These are phyloP conservation scores for Rhinophrynus dorsalis DNA, from an alignment of 2,797 vertebrate species.

Conservation along the genomic window DNA sequence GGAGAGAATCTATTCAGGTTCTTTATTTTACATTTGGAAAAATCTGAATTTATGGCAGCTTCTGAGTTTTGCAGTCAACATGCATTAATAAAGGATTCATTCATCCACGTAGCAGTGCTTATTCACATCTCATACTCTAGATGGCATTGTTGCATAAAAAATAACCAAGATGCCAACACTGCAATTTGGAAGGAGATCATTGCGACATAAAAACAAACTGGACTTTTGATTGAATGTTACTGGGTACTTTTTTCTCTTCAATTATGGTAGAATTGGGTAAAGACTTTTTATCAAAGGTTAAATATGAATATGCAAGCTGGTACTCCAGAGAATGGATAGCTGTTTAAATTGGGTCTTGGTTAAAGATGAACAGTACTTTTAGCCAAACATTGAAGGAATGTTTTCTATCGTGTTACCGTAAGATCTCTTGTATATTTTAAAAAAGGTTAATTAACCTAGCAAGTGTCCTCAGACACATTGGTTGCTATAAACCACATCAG, in stretches of 20 bases:
- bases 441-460: no score
- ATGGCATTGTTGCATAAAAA: slow-evolving; percentile 81
- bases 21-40: slow-evolving; percentile 57
- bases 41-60: slow-evolving; percentile 70
- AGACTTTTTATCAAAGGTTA: slow-evolving; percentile 70
- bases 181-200: slow-evolving; percentile 65
- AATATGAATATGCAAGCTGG: slow-evolving; percentile 72
- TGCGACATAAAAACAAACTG: slow-evolving; percentile 58
- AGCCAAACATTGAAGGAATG: no score
- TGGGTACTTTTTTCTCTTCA: slow-evolving; percentile 74
- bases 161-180: slow-evolving; percentile 52
- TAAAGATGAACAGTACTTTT: no score
- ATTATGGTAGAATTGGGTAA: slow-evolving; percentile 65
- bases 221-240: slow-evolving; percentile 54
- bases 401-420: no score
- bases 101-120: slow-evolving; percentile 51
- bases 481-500: no score
- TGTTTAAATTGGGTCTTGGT: not conserved
- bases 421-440: no score
- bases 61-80: slow-evolving; percentile 60
- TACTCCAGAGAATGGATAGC: slow-evolving; percentile 51
- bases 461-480: no score
- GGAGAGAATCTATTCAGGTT: slow-evolving; percentile 69
- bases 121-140: slow-evolving; percentile 73
- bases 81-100: slow-evolving; percentile 66